Percentiles rank a stretch among this genome's conserved stretches.
phyloP scores from a whole-genome alignment of 2,797 vertebrate genomes.

The Rhynchonycteris naso region DNA sequence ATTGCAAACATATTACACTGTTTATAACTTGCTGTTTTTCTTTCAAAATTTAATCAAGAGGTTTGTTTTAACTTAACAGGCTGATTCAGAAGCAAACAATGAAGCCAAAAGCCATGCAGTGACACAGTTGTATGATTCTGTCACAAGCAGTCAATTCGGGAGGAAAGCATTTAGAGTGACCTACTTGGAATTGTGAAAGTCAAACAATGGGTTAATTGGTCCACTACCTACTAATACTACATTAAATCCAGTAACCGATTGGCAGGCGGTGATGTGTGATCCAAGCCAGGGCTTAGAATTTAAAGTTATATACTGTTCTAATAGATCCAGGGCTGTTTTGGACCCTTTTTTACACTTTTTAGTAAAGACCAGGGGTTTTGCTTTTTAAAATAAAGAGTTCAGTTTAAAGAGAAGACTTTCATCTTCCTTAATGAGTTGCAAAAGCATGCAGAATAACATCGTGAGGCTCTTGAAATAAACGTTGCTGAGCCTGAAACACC shows the following conservation, averaged over 20 bases:
- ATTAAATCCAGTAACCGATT: not conserved
- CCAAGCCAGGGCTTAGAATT: not conserved
- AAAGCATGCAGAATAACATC: slow-evolving; percentile 55
- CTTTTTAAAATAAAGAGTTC: slow-evolving; percentile 45
- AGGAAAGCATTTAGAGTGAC: not conserved
- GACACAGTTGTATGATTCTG: not conserved
- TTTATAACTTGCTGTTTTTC: slow-evolving; percentile 23
- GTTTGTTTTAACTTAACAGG: not conserved
- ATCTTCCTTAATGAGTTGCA: slow-evolving; percentile 43
- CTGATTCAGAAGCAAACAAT: slow-evolving; percentile 1
- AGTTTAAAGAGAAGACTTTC: not conserved
- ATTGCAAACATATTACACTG: not conserved
- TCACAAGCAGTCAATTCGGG: not conserved
- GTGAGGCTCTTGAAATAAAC: slow-evolving; percentile 49
- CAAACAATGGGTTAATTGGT: not conserved
- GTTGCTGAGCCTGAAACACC: slow-evolving; percentile 51
- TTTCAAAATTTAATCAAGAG: slow-evolving; percentile 16
- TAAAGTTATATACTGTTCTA: slow-evolving; percentile 3
- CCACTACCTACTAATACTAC: not conserved
- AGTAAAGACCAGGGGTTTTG: not conserved
- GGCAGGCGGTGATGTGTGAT: not conserved
- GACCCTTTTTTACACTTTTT: not conserved
- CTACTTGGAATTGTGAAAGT: not conserved
- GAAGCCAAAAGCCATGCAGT: not conserved
- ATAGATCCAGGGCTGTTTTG: not conserved